Conservation (phyloP, 2,797 vertebrate genomes). For the Xenops minutus region DNA sequence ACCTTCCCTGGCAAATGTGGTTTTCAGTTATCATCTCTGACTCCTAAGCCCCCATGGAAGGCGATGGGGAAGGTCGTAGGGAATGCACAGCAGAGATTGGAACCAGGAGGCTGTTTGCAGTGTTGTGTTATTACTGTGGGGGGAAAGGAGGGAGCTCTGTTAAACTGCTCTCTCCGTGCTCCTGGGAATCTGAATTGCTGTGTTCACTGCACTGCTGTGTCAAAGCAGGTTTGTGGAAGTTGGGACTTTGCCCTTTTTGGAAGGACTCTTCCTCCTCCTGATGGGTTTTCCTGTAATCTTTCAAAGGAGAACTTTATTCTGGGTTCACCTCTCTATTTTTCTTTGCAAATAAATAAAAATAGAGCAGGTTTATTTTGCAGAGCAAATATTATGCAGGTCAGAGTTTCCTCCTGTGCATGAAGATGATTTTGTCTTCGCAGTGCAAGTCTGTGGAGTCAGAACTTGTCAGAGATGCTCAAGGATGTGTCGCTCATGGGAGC, state of each 20-base stretch:
- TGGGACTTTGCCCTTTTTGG: not conserved
- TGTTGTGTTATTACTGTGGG: not conserved
- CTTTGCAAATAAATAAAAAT: not conserved
- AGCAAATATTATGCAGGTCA: not conserved
- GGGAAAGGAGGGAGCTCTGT: not conserved
- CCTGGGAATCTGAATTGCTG: not conserved
- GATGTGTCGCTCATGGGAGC: not conserved
- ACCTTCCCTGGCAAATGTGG: not conserved
- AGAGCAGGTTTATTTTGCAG: not conserved
- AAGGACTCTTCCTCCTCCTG: not conserved
- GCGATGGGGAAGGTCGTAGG: not conserved
- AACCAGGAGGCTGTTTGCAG: not conserved
- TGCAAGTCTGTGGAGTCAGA: not conserved
- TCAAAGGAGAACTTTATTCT: not conserved
- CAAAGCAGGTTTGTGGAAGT: not conserved
- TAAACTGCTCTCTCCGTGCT: not conserved
- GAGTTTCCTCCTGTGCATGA: not conserved
- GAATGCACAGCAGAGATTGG: not conserved
- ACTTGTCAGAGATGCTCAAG: slow-evolving; percentile 19
- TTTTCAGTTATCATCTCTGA: not conserved
- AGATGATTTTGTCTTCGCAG: not conserved
- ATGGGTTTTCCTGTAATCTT: not conserved
- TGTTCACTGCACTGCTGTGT: not conserved
- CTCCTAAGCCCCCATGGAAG: not conserved
- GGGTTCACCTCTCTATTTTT: not conserved